Conservation (phyloP, 2,888 invertebrate genomes). For the Automeris io region DNA sequence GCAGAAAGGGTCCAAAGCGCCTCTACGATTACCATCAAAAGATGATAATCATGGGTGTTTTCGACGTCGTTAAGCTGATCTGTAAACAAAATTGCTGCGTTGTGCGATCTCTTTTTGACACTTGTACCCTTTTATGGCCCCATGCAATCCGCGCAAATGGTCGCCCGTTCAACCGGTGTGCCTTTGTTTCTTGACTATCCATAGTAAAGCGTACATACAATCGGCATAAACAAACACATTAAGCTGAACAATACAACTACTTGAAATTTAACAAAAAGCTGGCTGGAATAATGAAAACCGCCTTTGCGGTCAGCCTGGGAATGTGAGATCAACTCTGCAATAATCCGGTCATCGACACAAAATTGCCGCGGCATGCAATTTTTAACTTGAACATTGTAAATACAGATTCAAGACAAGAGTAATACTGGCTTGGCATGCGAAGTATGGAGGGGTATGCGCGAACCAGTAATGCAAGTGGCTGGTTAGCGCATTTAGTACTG, state of each 20-base stretch:
- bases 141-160: conserved; percentile 53
- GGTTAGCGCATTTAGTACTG: conserved; percentile 16
- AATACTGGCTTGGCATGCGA: conserved; percentile 5
- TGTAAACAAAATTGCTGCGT: conserved; percentile 72
- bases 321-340: conserved; percentile 43
- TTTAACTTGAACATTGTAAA: conserved; percentile 3
- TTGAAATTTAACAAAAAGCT: conserved; percentile 15
- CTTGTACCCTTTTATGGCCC: conserved; percentile 43
- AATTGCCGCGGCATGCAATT: conserved; percentile 39
- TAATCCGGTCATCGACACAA: conserved; percentile 31
- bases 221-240: conserved; percentile 45
- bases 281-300: conserved; percentile 30
- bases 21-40: conserved; percentile 74
- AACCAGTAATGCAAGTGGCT: conserved; percentile 16
- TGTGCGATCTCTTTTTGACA: conserved; percentile 65
- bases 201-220: conserved; percentile 28
- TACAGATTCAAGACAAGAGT: conserved; percentile 15
- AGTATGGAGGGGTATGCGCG: conserved; percentile 1
- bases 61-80: conserved; percentile 76
- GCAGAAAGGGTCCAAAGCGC: conserved; percentile 68
- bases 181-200: conserved; percentile 31
- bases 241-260: conserved; percentile 44
- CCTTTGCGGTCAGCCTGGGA: conserved; percentile 28
- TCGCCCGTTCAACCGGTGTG: conserved; percentile 36
- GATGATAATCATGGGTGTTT: conserved; percentile 77